Evolutionary conservation across 2,888 invertebrate genomes (phyloP), one percentile per base, ranked within the genome.

Genomic region (Drosophila mayaguana): DNA sequence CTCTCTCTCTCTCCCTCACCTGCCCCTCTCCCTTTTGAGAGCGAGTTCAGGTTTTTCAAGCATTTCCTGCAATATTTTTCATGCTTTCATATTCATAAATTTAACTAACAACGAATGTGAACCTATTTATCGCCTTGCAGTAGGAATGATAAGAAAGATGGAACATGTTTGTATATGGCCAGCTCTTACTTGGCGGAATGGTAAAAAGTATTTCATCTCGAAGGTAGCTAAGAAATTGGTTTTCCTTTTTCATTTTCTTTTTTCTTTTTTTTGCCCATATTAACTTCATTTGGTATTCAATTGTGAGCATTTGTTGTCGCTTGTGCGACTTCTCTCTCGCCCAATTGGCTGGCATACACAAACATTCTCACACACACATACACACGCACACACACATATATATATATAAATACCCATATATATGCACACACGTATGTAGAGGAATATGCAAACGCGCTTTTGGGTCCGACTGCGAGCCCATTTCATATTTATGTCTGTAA

Each of bases 211-310:
- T 22, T 38, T 38, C 34, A 34, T 48, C 6, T 48, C 5, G 48
- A 5, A n/a, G 22, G 22, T 22, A 25, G 22, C 18, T 48, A 53
- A 64, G 56, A 18, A 55, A 38, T 67, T 40, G 20, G 18, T 53
- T 70, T 38, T 62, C 42, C n/a, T n/a, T n/a, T n/a, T 25, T 62
- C 34, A 55, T 32, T 32, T 32, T 32, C 9, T 32, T 32, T 32
- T 8, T 9, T 9, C 11, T 34, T 11, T 34, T 34, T 34, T 7
- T 2, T 7, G 6, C 53, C 60, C 18, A 34, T 45, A 77, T 66
- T 62, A 72, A 57, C 60, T 50, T 51, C 53, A 61, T 73, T 72
- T 61, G 59, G 25, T 48, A 73, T 78, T 67, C 60, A 63, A 66
- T 67, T 78, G 60, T 59, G 63, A 67, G 51, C 57, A 22, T 63